Base-by-base conservation (phyloP, 1,140 invertebrate species). In the Ericerus pela region DNA sequence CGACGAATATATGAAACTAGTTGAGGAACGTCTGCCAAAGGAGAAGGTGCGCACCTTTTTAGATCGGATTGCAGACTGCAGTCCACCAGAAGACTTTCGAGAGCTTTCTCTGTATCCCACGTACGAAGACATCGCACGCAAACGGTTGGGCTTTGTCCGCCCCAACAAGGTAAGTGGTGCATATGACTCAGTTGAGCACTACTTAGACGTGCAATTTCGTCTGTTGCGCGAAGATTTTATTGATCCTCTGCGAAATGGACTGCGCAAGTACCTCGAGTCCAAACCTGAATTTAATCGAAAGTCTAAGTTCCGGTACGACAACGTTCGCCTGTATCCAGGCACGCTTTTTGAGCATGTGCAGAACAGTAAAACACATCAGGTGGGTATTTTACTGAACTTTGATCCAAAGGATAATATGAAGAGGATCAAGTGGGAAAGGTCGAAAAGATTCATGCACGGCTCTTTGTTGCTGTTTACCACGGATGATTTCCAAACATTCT, bases 191-290 rank as follows among this genome's bases (percentile, higher is more conserved):
- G 69, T 77, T 0, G 72, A 82, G 26, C 77, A 86, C 60, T 91
- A 91, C 64, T 66, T 91, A 11, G 82, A 87, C 62, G 73, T 81
- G 0, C 86, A 90, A 61, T 86, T 84, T 63, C 68, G 82, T 11
- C 68, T 88, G 2, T 66, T 90, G 20, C 66, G 82, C 11, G 84
- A 89, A 70, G 86, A 90, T 67, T 82, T 81, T 67, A 70, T 77
- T 33, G 64, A 66, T 1, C 79, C 80, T 2, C 61, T 84, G 33
- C 62, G 78, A 6, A 70, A 72, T 47, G 76, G 75, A 51, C 70
- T 81, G 65, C 52, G 68, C 66, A 63, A 63, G 24, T 71, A 67
- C 58, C 36, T 64, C 53, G 33, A 56, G 12, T 38, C 18, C 64
- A 55, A 28, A 52, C 37, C 1, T 26, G 12, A 18, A 18, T 0